Conservation (phyloP, 2,113 vertebrate genomes). For the Ceratotherium simum region DNA sequence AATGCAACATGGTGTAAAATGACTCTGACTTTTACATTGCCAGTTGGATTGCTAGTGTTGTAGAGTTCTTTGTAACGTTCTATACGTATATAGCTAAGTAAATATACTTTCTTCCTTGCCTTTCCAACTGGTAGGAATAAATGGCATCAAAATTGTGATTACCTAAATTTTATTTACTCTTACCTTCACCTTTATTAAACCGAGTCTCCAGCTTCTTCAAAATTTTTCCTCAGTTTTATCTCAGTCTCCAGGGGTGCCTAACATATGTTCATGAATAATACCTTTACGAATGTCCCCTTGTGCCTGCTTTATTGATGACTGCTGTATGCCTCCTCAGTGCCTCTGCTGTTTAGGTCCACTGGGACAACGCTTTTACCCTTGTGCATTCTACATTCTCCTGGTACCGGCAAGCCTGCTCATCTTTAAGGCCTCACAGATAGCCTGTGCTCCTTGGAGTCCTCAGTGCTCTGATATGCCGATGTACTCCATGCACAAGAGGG, state of each 20-base stretch:
- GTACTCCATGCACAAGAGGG: background rate
- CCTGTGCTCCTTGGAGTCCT: background rate
- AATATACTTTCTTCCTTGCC: background rate
- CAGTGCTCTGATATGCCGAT: no score
- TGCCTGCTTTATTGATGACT: background rate
- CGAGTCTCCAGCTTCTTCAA: background rate
- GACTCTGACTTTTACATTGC: background rate
- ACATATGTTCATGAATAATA: background rate
- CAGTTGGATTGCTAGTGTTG: background rate
- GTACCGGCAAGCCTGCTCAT: background rate
- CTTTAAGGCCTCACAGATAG: background rate
- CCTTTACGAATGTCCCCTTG: background rate
- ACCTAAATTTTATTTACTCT: background rate
- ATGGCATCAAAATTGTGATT: background rate
- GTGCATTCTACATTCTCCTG: background rate
- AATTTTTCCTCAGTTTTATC: background rate
- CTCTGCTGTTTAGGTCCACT: background rate
- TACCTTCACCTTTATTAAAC: background rate
- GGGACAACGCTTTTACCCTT: background rate
- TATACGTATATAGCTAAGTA: background rate
- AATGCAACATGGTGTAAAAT: background rate
- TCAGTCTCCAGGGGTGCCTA: background rate
- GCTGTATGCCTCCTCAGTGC: background rate
- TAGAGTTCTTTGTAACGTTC: background rate
- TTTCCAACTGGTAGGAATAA: background rate